phyloP scores from a whole-genome alignment of 2,888 invertebrate species.

The Drosophila histrio region DNA sequence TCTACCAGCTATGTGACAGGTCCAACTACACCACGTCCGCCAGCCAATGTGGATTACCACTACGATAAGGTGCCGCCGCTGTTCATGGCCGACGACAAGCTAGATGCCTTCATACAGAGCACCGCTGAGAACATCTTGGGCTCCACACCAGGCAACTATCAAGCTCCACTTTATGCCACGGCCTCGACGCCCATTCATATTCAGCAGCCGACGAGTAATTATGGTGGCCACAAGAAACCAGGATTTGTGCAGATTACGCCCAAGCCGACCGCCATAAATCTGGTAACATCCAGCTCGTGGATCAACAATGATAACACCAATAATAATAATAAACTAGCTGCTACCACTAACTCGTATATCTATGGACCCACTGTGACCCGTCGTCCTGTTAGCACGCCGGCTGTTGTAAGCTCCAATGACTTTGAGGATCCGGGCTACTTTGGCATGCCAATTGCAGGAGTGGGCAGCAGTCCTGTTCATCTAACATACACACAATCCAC shows the following conservation, averaged over 20 bases:
- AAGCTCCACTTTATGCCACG: constrained; percentile 70
- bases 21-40: constrained; percentile 85
- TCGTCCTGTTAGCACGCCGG: constrained; percentile 67
- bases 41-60: constrained; percentile 79
- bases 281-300: constrained; percentile 69
- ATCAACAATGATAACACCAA: constrained; percentile 49
- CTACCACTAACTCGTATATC: constrained; percentile 84
- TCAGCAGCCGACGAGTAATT: constrained; percentile 57
- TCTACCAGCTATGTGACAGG: constrained; percentile 85
- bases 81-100: constrained; percentile 79
- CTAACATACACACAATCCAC: constrained; percentile 68
- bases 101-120: constrained; percentile 79
- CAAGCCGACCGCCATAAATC: constrained; percentile 85
- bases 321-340: constrained; percentile 47
- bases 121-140: constrained; percentile 73
- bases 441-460: constrained; percentile 57
- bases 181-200: constrained; percentile 82
- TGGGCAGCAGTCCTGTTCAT: constrained; percentile 58
- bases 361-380: constrained; percentile 79
- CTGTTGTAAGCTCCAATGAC: constrained; percentile 78
- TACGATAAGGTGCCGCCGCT: constrained; percentile 73
- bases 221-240: constrained; percentile 73
- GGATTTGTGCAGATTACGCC: constrained; percentile 84
- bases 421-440: constrained; percentile 84
- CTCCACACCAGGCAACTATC: constrained; percentile 62